Conservation (phyloP, 2,888 invertebrate genomes). For the Synergus japonicus region DNA sequence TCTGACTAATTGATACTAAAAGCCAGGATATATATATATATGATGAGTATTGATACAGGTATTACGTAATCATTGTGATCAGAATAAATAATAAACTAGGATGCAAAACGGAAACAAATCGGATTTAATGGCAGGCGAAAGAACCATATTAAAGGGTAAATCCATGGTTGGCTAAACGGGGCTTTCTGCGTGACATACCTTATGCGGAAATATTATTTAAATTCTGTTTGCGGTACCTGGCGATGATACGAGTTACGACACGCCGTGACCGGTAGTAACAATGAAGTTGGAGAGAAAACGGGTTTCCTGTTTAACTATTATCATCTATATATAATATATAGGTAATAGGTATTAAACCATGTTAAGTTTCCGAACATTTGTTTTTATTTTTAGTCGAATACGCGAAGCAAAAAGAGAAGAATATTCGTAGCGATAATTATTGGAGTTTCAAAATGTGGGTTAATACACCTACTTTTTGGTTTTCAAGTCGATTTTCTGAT, state of each 20-base stretch:
- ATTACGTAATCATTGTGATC: background rate
- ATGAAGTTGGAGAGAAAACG: constrained; percentile 1
- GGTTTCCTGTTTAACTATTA: background rate
- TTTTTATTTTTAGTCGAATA: too few species aligned
- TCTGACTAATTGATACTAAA: too few species aligned
- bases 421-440: too few species aligned
- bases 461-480: too few species aligned
- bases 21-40: too few species aligned
- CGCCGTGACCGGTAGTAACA: constrained; percentile 14
- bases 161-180: constrained; percentile 1
- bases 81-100: background rate
- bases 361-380: background rate
- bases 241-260: constrained; percentile 3
- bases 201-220: constrained; percentile 38
- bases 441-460: too few species aligned
- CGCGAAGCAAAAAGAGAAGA: too few species aligned
- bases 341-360: background rate
- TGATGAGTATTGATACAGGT: too few species aligned
- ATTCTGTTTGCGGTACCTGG: constrained; percentile 23
- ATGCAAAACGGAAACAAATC: constrained; percentile 44
- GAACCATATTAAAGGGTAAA: constrained; percentile 20
- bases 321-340: background rate
- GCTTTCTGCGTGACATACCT: constrained; percentile 34
- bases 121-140: constrained; percentile 8
- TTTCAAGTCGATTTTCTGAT: too few species aligned